Base-by-base conservation (phyloP, 1,140 invertebrate genomes). In the Leguminivora glycinivorella region DNA sequence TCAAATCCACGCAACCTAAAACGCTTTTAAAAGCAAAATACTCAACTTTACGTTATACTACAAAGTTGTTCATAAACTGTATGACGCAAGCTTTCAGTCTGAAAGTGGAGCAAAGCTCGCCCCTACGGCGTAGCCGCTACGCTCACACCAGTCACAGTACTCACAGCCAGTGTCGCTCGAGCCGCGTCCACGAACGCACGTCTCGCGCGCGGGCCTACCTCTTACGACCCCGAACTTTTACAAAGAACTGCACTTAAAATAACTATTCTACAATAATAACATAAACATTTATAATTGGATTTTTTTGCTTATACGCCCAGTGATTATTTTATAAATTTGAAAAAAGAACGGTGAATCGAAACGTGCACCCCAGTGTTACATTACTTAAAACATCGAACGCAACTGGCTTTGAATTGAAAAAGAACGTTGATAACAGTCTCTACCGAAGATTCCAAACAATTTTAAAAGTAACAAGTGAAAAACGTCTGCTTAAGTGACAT, bases 111-210 rank as follows among this genome's bases (percentile, higher is more conserved):
- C 70, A 6, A 40, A 25, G 60, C 66, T 19, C 60, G 63, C 56
- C 66, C 14, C 22, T n/a, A 31, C 72, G 10, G 40, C 69, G 31
- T 24, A 56, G 19, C 24, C 26, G 56, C 60, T 26, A 60, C 38
- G 56, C 29, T 26, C n/a, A n/a, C n/a, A n/a, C n/a, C n/a, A n/a
- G n/a, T n/a, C n/a, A n/a, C n/a, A n/a, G 63, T 14, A 12, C 66
- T 3, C 17, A 4, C 43, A 2, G 24, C 69, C 83, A 88, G 87
- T 89, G 70, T 77, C 71, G 79, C 74, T 68, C 76, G 78, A 66
- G 75, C 81, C 73, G 67, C 80, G 76, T 47, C 29, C 67, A 31
- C 68, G 81, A 74, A 67, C 79, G 83, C 77, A 86, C 87, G 87
- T 72, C 68, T 67, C 31, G 60, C 70, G 60, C 70, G 69, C 70